Evolutionary conservation across 2,888 invertebrate species (phyloP).

Genomic region (Aspidiotus rigidus): DNA sequence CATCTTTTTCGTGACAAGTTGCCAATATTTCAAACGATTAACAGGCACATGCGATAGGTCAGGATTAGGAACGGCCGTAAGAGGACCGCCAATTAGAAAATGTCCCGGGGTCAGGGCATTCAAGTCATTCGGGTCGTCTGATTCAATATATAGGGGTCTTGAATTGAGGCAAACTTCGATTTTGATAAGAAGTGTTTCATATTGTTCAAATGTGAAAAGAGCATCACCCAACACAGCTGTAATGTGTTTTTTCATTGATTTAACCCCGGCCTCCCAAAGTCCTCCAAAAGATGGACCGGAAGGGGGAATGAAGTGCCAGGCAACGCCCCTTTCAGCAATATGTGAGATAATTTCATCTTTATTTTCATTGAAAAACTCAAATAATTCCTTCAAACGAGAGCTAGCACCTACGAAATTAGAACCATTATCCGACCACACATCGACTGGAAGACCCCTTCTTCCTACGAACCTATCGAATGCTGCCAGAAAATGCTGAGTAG

Average conservation of each 20-base stretch:
- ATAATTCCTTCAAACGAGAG: conserved; percentile 33
- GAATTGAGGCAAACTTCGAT: conserved; percentile 42
- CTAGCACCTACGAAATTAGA: conserved; percentile 39
- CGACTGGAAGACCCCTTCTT: conserved; percentile 35
- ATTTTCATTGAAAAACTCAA: not conserved
- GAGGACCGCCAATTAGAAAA: conserved; percentile 39
- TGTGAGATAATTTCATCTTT: not conserved
- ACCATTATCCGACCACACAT: conserved; percentile 36
- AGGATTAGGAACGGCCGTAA: conserved; percentile 36
- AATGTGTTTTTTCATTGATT: conserved; percentile 40
- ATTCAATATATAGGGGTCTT: conserved; percentile 40
- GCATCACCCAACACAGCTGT: conserved; percentile 38
- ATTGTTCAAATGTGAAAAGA: conserved; percentile 40
- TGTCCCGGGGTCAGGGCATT: conserved; percentile 39
- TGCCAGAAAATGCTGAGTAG: conserved; percentile 32
- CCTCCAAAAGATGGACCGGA: conserved; percentile 41
- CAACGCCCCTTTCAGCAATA: conserved; percentile 31
- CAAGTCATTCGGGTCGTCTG: conserved; percentile 39
- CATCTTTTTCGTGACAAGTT: not conserved
- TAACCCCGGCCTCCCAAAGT: conserved; percentile 41
- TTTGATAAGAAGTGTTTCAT: conserved; percentile 39
- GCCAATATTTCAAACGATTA: conserved; percentile 7
- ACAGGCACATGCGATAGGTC: not conserved
- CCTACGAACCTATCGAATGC: not conserved
- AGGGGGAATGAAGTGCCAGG: conserved; percentile 41